These are phyloP conservation scores for Cancer borealis DNA, from an alignment of 2,888 invertebrate genomes.

Conservation along the genomic window DNA sequence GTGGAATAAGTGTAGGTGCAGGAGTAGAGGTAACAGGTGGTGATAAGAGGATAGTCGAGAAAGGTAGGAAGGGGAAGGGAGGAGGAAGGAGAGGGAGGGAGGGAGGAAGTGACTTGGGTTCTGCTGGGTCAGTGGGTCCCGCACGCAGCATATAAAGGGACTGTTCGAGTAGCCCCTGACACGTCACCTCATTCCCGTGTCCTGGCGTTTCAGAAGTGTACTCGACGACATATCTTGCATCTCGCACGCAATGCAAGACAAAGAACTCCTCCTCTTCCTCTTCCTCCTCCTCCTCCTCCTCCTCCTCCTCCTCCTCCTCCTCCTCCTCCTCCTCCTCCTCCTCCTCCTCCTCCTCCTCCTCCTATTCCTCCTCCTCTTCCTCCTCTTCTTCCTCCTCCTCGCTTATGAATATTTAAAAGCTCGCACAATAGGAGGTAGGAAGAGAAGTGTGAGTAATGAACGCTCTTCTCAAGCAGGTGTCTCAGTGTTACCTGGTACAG, in stretches of 20 bases:
- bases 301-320: conserved; percentile 7
- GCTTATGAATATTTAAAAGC: not conserved
- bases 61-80: not conserved
- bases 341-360: not conserved
- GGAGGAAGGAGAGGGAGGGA: not conserved
- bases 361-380: not conserved
- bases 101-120: not conserved
- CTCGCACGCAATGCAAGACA: conserved; percentile 37
- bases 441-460: not conserved
- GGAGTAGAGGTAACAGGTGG: not conserved
- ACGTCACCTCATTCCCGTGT: not conserved
- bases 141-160: conserved; percentile 9
- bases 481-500: not conserved
- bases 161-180: not conserved
- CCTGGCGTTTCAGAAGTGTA: not conserved
- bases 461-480: not conserved
- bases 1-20: not conserved
- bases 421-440: not conserved
- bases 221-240: conserved; percentile 6
- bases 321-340: conserved; percentile 1
- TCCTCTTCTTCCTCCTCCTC: not conserved
- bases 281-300: not conserved
- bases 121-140: conserved; percentile 17
- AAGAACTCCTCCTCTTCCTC: not conserved
- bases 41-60: not conserved